A percentile compares a stretch with the other conserved stretches of the same genome.
phyloP scores from a whole-genome alignment of 35 echinoderm and acorn worm genomes.

The Apostichopus japonicus region DNA sequence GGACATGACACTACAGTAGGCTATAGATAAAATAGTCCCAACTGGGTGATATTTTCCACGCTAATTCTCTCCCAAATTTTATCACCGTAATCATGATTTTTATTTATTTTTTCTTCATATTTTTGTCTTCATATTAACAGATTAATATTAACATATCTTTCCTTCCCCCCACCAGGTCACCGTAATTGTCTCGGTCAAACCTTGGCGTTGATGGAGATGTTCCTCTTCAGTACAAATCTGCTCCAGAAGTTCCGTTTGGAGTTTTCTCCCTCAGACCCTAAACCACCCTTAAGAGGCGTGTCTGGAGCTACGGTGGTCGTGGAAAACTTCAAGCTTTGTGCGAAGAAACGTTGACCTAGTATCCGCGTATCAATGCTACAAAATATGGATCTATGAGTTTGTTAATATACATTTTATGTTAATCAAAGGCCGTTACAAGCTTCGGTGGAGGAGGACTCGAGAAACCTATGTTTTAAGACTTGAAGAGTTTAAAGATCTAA shows the following conservation, averaged over 20 bases:
- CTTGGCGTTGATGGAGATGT: constrained; percentile 24
- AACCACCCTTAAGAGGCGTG: not conserved
- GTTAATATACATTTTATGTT: not conserved
- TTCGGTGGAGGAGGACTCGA: no score
- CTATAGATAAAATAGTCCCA: no score
- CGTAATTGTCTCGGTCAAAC: constrained; percentile 34
- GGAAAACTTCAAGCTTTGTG: constrained; percentile 8
- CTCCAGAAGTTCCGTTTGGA: constrained; percentile 17
- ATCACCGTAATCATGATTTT: no score
- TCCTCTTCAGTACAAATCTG: constrained; percentile 16
- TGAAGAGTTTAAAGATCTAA: no score
- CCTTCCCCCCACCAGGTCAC: not conserved
- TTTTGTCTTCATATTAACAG: no score
- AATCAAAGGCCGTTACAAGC: no score
- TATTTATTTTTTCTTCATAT: no score
- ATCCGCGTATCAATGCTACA: not conserved
- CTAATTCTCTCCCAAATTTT: no score
- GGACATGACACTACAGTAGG: no score
- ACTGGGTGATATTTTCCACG: no score
- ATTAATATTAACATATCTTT: no score
- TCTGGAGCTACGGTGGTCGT: constrained; percentile 8
- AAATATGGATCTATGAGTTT: not conserved
- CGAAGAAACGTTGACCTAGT: not conserved
- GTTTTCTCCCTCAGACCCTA: constrained; percentile 19
- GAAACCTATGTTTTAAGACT: no score